Evolutionary conservation across 2,797 vertebrate genomes (phyloP), one percentile per base, ranked within the genome.

Genomic region (Clarias platycephalus): DNA sequence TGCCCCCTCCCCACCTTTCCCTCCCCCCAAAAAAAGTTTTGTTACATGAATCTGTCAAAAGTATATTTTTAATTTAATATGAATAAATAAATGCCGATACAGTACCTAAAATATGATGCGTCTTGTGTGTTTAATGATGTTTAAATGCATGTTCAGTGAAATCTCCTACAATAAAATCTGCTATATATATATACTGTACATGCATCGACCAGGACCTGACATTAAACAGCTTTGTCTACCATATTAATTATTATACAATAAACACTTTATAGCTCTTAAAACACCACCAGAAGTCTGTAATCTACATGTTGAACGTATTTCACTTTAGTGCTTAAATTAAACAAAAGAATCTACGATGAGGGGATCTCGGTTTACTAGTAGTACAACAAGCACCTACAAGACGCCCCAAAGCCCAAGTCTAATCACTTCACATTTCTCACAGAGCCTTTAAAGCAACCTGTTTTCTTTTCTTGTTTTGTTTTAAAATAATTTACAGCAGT

Each of bases 21-120:
- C 94, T 93, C 94, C 95, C 93, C 95, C 88, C 20, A 62, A 76
- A 74, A 88, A 90, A 95, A 94, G 97, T 98, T 99, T 99, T 99
- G 97, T 97, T 99, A 99, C 96, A 98, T 98, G 96, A 97, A 98
- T 97, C 96, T 98, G 97, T 99, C 97, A 97, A 96, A 98, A 97
- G 95, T 99, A 98, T 99, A 99, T 99, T 99, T 99, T 99, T 99
- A 98, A 99, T 98, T 99, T 98, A 99, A 97, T 99, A 99, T 98
- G 96, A 99, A 99, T 98, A 97, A 99, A 99, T 97, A 96, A 98
- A 98, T 96, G 97, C 97, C 93, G 92, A 94, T 95, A 90, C 93
- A 93, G 93, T 93, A 95, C 95, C 94, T 95, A 93, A 92, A 24
- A 80, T 31, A 44, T 20, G 64, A 6, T 20, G 24, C 79, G 34